Base-by-base conservation (phyloP, 2,888 invertebrate species). In the Camponotus fellah region DNA sequence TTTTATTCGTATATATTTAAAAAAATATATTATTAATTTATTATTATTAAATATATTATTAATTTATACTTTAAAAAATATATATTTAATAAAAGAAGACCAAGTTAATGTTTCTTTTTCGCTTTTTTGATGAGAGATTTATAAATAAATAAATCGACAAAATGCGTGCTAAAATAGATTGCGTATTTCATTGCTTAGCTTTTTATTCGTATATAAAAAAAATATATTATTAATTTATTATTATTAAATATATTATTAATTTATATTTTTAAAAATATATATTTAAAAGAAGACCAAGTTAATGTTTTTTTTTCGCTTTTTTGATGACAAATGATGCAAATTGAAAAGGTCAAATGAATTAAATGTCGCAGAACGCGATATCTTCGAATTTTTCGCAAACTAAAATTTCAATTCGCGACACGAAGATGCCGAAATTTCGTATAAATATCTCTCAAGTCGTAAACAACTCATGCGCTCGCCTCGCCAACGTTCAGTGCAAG, bases 381-480 rank as follows among this genome's bases (percentile, higher is more conserved):
- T 26, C 21, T 14, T 40, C 32, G n/a, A 34, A 5, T n/a, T 32
- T n/a, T 26, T 53, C 12, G 26, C 26, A n/a, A 12, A 68, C 56
- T 46, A 69, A 69, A 69, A 69, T 69, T 69, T 68, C 26, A 66
- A 62, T n/a, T 65, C 17, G 26, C 37, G 10, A 40, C n/a, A 72
- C 58, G 6, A 17, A 12, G n/a, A 53, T 53, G 46, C 34, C 37
- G 17, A 34, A 62, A 37, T 71, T 43, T 77, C 32, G 34, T 66
- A 26, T 26, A 34, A 68, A 58, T 77, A 62, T 43, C n/a, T 40
- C 21, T 56, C 14, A 9, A 58, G 43, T 58, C 58, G 43, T 68
- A 77, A 77, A 77, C 56, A 77, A 56, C 68, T 40, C n/a, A 4
- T 37, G 17, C 26, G 65, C 12, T 37, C 21, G 10, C 9, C 17